phyloP scores from a whole-genome alignment of 2,888 invertebrate genomes.

The Ashinkailepas kermadecensis region DNA sequence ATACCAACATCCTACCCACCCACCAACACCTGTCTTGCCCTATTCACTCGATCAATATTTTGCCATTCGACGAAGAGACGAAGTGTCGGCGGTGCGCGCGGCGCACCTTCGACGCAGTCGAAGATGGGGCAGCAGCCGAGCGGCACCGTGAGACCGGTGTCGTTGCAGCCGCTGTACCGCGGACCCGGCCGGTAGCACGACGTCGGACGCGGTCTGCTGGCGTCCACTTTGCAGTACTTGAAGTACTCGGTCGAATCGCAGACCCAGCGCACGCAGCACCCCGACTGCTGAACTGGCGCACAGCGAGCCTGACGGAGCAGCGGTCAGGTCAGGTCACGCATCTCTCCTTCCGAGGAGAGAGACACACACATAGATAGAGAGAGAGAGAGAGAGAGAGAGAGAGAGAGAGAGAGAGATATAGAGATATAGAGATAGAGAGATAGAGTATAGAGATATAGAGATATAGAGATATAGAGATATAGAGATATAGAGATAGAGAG shows the following conservation, averaged over 20 bases:
- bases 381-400: too few relatives aligned
- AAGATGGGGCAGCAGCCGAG: not conserved
- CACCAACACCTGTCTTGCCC: too few relatives aligned
- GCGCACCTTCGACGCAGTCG: not conserved
- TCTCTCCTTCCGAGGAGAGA: too few relatives aligned
- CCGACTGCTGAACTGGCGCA: not conserved
- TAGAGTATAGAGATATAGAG: too few relatives aligned
- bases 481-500: too few relatives aligned
- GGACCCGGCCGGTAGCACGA: not conserved
- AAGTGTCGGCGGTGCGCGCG: not conserved
- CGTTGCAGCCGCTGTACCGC: not conserved
- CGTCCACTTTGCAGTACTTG: not conserved
- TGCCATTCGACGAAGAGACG: too few relatives aligned
- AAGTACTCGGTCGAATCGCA: not conserved
- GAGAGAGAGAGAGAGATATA: too few relatives aligned
- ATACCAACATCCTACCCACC: too few relatives aligned
- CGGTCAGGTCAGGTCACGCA: not conserved
- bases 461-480: too few relatives aligned
- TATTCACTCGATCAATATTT: too few relatives aligned
- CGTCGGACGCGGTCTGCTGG: not conserved
- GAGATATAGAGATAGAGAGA: too few relatives aligned
- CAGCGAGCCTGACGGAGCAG: not conserved
- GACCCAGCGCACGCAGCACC: not conserved
- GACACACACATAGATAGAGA: too few relatives aligned
- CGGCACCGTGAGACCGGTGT: not conserved